Conservation (phyloP, 2,888 invertebrate species). For the Apodemia zela region DNA sequence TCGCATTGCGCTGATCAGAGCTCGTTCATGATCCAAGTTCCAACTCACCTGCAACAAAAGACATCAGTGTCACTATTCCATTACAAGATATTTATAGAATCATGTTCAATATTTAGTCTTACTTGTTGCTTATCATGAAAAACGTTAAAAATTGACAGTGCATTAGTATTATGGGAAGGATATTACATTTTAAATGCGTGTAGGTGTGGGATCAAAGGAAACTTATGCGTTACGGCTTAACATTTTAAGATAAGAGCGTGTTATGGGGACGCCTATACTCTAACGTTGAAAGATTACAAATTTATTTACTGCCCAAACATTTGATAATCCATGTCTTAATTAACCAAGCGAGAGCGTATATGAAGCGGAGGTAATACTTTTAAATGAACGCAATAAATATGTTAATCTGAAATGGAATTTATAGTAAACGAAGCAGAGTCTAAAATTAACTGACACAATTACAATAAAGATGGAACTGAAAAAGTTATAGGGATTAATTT, state of each 20-base stretch:
- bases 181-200: constrained; percentile 61
- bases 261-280: constrained; percentile 70
- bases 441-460: not conserved
- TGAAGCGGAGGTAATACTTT: constrained; percentile 26
- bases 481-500: constrained; percentile 30
- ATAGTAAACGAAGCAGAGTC: constrained; percentile 14
- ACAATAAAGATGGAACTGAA: constrained; percentile 25
- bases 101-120: constrained; percentile 43
- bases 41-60: constrained; percentile 52
- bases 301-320: constrained; percentile 78
- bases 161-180: constrained; percentile 69
- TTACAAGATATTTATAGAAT: constrained; percentile 31
- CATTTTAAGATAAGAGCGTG: constrained; percentile 69
- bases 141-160: constrained; percentile 76
- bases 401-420: constrained; percentile 29
- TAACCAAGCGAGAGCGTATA: constrained; percentile 70
- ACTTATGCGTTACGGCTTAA: constrained; percentile 64
- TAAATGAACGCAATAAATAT: constrained; percentile 25
- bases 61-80: constrained; percentile 37
- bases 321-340: constrained; percentile 80
- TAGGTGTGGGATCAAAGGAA: constrained; percentile 76
- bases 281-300: constrained; percentile 69
- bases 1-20: no score
- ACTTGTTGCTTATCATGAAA: constrained; percentile 50
- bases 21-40: no score